Evolutionary conservation across 2,888 invertebrate species (phyloP).

Genomic region (Cataglyphis albicans): DNA sequence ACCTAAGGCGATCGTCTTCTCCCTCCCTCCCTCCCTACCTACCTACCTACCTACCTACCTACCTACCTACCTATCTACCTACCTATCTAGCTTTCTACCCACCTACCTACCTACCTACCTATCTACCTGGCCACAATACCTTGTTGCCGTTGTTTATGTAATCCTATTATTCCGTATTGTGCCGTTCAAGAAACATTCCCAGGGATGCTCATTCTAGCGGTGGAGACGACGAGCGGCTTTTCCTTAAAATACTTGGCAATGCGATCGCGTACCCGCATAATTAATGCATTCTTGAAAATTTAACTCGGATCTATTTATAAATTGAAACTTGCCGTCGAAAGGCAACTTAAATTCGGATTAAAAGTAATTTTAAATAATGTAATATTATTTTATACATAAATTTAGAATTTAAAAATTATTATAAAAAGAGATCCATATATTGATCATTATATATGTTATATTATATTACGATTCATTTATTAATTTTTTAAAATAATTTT

Average conservation of each 20-base stretch:
- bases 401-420: background rate
- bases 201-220: constrained; percentile 80
- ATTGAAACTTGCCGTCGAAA: background rate
- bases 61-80: constrained; percentile 54
- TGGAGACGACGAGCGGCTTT: constrained; percentile 24
- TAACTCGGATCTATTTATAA: background rate
- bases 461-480: background rate
- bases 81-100: constrained; percentile 50
- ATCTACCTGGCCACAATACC: constrained; percentile 81
- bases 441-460: background rate
- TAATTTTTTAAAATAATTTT: background rate
- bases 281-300: constrained; percentile 26
- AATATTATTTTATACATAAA: background rate
- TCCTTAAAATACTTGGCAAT: constrained; percentile 1
- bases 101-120: constrained; percentile 58
- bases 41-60: constrained; percentile 45
- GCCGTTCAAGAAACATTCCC: constrained; percentile 81
- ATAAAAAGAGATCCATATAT: background rate
- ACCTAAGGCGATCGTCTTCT: constrained; percentile 34
- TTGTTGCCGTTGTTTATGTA: constrained; percentile 86
- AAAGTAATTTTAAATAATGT: background rate
- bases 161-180: constrained; percentile 85
- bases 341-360: background rate
- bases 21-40: constrained; percentile 14
- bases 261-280: constrained; percentile 16